Evolutionary conservation across 1,140 invertebrate species (phyloP).

Genomic region (Notospermus geniculatus): DNA sequence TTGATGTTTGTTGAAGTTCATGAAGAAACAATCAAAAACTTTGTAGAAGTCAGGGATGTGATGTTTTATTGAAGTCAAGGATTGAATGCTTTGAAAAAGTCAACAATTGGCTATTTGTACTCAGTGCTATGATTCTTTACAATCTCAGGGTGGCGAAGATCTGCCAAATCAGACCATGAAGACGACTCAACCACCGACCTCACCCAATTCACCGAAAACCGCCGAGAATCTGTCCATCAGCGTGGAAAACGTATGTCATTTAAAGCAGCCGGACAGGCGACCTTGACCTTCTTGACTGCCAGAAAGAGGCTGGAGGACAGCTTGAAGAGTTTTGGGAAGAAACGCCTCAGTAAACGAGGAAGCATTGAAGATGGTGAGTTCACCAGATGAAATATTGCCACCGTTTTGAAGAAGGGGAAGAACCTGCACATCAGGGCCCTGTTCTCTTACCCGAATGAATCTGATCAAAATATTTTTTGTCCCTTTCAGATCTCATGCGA

Average conservation of each 20-base stretch:
- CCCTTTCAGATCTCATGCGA: neutral
- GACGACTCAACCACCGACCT: slow-evolving; percentile 33
- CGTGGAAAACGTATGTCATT: slow-evolving; percentile 52
- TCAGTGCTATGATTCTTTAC: no score
- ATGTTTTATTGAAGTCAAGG: no score
- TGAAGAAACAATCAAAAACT: no score
- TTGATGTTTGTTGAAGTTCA: no score
- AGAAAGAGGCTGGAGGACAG: slow-evolving; percentile 49
- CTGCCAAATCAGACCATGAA: slow-evolving; percentile 50
- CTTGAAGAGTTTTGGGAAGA: slow-evolving; percentile 40
- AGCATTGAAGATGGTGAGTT: slow-evolving; percentile 31
- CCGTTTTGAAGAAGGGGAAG: no score
- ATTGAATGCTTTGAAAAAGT: no score
- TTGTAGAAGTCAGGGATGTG: no score
- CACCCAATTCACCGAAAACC: neutral
- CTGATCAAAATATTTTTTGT: no score
- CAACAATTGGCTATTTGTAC: no score
- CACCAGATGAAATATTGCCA: no score
- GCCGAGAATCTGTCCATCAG: slow-evolving; percentile 22
- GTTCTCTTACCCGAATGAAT: no score
- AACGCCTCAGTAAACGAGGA: slow-evolving; percentile 33
- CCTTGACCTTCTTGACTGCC: slow-evolving; percentile 51
- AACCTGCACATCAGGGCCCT: no score
- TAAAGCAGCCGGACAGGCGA: slow-evolving; percentile 51
- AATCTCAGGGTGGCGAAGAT: slow-evolving; percentile 40